Conservation (phyloP, 2,888 invertebrate species). For the Mythimna ferrago region DNA sequence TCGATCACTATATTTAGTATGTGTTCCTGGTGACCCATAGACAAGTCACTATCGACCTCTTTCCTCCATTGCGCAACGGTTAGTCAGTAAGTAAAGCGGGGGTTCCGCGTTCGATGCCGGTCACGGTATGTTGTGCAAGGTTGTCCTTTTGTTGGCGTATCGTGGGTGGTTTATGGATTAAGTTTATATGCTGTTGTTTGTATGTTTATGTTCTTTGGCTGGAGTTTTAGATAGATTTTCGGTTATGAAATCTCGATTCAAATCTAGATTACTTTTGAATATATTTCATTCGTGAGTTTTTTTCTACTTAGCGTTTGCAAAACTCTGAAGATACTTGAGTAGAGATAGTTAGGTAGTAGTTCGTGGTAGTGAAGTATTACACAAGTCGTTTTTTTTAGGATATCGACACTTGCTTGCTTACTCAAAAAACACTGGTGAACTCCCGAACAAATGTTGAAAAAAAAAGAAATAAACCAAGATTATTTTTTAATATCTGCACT, state of each 20-base stretch:
- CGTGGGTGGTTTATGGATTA: constrained; percentile 27
- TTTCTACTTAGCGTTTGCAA: too few species aligned
- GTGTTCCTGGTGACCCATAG: constrained; percentile 42
- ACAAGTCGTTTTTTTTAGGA: too few species aligned
- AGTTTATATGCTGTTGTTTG: neutral
- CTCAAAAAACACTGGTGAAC: too few species aligned
- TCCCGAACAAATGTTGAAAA: too few species aligned
- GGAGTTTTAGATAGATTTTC: too few species aligned
- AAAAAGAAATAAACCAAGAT: too few species aligned
- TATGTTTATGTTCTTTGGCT: neutral
- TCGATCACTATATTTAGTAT: constrained; percentile 38
- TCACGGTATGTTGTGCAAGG: constrained; percentile 61
- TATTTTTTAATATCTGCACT: too few species aligned
- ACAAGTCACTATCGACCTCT: constrained; percentile 31
- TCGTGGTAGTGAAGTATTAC: too few species aligned
- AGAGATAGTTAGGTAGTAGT: too few species aligned
- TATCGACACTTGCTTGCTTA: too few species aligned
- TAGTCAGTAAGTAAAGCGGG: constrained; percentile 17
- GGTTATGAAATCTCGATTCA: neutral
- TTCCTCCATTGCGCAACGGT: constrained; percentile 60
- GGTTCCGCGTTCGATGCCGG: constrained; percentile 67
- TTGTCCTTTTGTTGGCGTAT: constrained; percentile 41
- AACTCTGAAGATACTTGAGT: too few species aligned
- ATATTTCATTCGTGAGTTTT: too few species aligned
- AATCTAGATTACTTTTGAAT: neutral